A percentile compares a stretch with the other conserved stretches of the same genome.
Conservation (phyloP, 2,113 vertebrate species). For the Lontra canadensis region DNA sequence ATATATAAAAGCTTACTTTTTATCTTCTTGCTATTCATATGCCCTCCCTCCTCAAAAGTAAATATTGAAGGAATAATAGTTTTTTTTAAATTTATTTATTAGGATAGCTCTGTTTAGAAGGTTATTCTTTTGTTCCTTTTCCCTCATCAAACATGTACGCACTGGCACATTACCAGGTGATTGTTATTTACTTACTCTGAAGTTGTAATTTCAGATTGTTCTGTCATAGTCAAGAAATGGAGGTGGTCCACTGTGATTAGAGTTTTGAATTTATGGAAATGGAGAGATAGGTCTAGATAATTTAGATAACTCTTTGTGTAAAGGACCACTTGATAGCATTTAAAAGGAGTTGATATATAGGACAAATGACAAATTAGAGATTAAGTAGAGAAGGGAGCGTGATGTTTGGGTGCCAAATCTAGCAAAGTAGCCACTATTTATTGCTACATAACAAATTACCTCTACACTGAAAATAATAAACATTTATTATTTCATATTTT, state of each 20-base stretch:
- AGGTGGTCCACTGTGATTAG: not conserved
- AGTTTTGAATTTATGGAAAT: slow-evolving; percentile 15
- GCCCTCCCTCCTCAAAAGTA: not conserved
- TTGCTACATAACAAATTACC: not conserved
- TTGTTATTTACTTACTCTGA: slow-evolving; percentile 3
- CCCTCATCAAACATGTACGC: not conserved
- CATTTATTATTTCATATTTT: not conserved
- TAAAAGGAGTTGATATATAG: not conserved
- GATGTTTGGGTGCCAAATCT: not conserved
- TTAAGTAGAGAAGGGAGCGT: not conserved
- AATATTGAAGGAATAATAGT: not conserved
- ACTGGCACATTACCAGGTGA: not conserved
- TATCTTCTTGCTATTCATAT: not conserved
- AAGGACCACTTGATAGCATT: not conserved
- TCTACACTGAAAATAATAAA: not conserved
- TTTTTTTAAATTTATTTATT: not conserved
- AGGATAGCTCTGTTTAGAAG: not conserved
- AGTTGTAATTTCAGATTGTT: slow-evolving; percentile 32
- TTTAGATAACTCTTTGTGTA: not conserved
- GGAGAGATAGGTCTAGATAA: not conserved
- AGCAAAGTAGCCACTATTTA: not conserved
- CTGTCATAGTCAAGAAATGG: not conserved
- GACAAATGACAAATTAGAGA: not conserved
- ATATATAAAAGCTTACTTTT: not conserved
- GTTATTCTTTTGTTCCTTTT: not conserved